Evolutionary conservation across 2,888 invertebrate genomes (phyloP).

Genomic region (Watsonalla binaria): DNA sequence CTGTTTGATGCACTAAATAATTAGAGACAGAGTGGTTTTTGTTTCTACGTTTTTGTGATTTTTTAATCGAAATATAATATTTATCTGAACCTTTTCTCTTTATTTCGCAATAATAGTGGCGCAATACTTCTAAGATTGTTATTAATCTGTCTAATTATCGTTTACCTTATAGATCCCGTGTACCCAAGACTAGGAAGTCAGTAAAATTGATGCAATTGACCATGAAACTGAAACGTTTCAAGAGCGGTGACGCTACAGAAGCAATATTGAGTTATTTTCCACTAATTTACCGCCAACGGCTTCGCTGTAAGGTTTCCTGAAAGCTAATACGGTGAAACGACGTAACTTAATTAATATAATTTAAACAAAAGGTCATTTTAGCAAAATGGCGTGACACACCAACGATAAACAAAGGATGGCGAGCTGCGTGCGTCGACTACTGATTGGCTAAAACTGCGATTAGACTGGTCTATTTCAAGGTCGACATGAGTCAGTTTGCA

Average conservation of each 20-base stretch:
- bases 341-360: conserved; percentile 13
- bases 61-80: neutral
- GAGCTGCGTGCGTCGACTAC: conserved; percentile 50
- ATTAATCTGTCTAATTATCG: too few relatives aligned
- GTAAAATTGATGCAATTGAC: too few relatives aligned
- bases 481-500: conserved; percentile 59
- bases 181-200: too few relatives aligned
- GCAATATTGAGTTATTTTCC: neutral
- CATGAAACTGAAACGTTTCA: neutral
- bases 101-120: too few relatives aligned
- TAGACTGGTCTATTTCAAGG: conserved; percentile 71
- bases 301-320: neutral
- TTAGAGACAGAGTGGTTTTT: conserved; percentile 6
- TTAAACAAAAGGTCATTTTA: conserved; percentile 42
- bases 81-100: too few relatives aligned
- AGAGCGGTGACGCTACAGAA: neutral
- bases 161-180: too few relatives aligned
- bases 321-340: conserved; percentile 2
- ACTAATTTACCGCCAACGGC: neutral
- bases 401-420: conserved; percentile 60
- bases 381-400: conserved; percentile 50
- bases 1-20: conserved; percentile 17
- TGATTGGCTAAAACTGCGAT: conserved; percentile 74
- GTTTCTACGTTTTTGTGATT: neutral
- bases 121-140: too few relatives aligned